These are phyloP conservation scores for Sardina pilchardus DNA, from an alignment of 2,113 vertebrate species.

Conservation along the genomic window DNA sequence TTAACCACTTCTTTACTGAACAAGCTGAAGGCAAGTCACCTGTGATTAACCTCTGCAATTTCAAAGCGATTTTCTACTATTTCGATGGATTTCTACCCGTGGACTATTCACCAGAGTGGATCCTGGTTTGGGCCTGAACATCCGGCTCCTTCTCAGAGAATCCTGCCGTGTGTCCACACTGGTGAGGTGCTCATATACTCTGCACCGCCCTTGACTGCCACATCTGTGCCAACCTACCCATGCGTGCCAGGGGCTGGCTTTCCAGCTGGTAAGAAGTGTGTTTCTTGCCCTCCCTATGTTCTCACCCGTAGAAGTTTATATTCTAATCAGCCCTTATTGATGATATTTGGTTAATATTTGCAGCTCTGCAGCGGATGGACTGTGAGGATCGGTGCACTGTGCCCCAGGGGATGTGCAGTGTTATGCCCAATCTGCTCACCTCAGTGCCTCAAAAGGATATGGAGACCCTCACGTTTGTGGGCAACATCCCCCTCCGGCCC, in stretches of 20 bases:
- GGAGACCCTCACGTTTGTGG: neutral
- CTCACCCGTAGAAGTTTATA: neutral
- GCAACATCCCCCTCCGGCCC: neutral
- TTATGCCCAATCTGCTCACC: neutral
- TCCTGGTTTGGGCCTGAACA: neutral
- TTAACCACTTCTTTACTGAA: neutral
- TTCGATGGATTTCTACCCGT: neutral
- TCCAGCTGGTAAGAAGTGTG: neutral
- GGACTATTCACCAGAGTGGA: neutral
- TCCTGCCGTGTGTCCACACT: neutral
- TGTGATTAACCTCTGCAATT: neutral
- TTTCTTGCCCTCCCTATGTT: neutral
- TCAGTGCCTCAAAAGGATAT: neutral
- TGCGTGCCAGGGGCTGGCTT: neutral
- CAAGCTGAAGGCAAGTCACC: conserved; percentile 8
- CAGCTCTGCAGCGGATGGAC: neutral
- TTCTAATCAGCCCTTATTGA: neutral
- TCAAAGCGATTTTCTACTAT: neutral
- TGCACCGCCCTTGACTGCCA: neutral
- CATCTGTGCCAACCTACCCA: neutral
- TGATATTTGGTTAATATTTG: too few relatives aligned
- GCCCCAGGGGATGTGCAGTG: neutral
- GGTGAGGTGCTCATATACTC: neutral
- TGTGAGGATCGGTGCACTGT: neutral
- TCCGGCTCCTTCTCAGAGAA: neutral